A percentile compares a stretch with the other conserved stretches of the same genome.
Evolutionary conservation across 2,113 vertebrate genomes (phyloP).

Genomic region (human (Homo sapiens)): DNA sequence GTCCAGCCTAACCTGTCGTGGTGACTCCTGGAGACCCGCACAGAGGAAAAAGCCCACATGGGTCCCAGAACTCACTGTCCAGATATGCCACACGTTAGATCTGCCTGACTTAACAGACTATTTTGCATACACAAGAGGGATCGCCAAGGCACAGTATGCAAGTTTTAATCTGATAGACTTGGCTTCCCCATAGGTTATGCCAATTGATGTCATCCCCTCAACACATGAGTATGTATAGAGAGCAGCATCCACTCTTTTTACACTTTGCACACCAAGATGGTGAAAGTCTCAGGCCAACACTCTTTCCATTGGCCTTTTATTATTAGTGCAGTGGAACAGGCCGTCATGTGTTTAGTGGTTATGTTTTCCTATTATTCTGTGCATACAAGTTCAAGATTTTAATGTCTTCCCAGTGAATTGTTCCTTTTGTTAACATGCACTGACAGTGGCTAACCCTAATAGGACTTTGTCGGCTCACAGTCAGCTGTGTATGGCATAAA

Average conservation of each 20-base stretch:
- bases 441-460: neutral
- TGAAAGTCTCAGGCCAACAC: neutral
- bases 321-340: neutral
- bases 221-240: neutral
- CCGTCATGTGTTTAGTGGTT: neutral
- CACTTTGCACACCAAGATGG: neutral
- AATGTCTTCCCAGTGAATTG: neutral
- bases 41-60: neutral
- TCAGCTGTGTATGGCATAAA: neutral
- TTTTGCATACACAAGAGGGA: too few species aligned
- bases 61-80: neutral
- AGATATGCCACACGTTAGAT: neutral
- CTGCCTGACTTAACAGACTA: neutral
- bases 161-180: neutral
- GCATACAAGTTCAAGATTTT: neutral
- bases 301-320: neutral
- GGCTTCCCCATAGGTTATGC: neutral
- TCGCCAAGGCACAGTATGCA: neutral
- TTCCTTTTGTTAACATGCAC: neutral
- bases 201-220: neutral
- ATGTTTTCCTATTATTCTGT: neutral
- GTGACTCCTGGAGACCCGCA: neutral
- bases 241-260: neutral
- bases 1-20: neutral
- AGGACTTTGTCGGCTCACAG: neutral